Evolutionary conservation across 2,888 invertebrate genomes (phyloP).

Genomic region (Drosophila meridionalis): DNA sequence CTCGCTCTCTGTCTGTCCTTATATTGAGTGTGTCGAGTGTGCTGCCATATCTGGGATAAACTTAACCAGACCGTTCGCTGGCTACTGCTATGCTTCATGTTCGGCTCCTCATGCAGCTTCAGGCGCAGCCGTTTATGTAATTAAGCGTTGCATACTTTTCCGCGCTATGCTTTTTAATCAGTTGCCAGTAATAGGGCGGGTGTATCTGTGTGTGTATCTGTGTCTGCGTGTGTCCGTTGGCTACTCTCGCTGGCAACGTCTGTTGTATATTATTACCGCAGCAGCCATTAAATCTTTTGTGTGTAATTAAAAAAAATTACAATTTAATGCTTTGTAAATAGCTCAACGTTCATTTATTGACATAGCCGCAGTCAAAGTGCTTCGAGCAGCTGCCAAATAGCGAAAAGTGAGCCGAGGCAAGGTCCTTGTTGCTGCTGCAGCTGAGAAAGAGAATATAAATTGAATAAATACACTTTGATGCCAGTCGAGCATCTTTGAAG

Average conservation of each 20-base stretch:
- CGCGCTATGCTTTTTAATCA: conserved; percentile 62
- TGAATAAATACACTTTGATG: conserved; percentile 13
- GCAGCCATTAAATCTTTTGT: conserved; percentile 77
- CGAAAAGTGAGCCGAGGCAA: conserved; percentile 15
- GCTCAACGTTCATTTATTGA: conserved; percentile 63
- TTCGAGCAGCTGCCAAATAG: conserved; percentile 13
- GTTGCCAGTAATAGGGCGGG: conserved; percentile 38
- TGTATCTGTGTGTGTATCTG: not conserved
- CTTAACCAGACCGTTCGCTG: conserved; percentile 21
- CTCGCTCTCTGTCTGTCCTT: not conserved
- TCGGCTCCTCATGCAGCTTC: conserved; percentile 28
- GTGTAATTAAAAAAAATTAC: conserved; percentile 78
- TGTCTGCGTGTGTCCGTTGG: conserved; percentile 16
- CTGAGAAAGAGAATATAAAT: not conserved
- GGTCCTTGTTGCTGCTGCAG: not conserved
- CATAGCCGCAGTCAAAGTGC: conserved; percentile 37
- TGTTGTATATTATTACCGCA: conserved; percentile 72
- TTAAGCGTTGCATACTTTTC: conserved; percentile 71
- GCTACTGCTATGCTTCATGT: conserved; percentile 30
- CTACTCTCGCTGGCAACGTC: conserved; percentile 36
- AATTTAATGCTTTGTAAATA: conserved; percentile 74
- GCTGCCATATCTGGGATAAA: conserved; percentile 26
- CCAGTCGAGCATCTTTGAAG: not conserved
- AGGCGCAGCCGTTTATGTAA: conserved; percentile 70
- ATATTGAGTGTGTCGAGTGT: conserved; percentile 19